Conservation (phyloP, 2,113 vertebrate genomes). For the Cisticola juncidis region DNA sequence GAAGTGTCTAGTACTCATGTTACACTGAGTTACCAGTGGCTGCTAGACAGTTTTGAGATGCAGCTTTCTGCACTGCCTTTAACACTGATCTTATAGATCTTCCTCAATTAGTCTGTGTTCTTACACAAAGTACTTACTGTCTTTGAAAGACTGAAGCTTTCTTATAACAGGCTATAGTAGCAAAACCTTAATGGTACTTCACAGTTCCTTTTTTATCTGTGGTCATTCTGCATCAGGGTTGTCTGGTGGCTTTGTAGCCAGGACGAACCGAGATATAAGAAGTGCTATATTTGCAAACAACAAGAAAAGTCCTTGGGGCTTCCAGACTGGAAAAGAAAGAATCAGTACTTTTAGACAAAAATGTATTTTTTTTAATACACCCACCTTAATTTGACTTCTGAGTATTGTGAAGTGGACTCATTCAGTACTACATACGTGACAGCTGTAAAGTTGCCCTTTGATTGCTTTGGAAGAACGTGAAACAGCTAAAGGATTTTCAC, state of each 20-base stretch:
- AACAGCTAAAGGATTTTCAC: not conserved
- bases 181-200: not conserved
- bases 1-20: not conserved
- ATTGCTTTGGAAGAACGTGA: not conserved
- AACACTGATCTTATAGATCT: not conserved
- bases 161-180: not conserved
- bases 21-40: not conserved
- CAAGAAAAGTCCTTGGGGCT: not conserved
- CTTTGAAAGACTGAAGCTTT: not conserved
- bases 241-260: not conserved
- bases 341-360: not conserved
- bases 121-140: not conserved
- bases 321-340: not conserved
- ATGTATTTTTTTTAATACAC: not conserved
- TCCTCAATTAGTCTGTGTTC: not conserved
- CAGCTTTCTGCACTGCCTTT: not conserved
- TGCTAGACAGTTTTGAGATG: not conserved
- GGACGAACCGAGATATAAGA: not conserved
- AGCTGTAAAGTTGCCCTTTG: not conserved
- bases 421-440: not conserved
- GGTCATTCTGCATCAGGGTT: not conserved
- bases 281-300: not conserved
- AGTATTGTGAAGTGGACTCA: accelerated
- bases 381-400: not conserved
- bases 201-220: not conserved